A percentile compares a stretch with the other conserved stretches of the same genome.
phyloP scores from a whole-genome alignment of 1,140 invertebrate genomes.

The Oryzaephilus surinamensis region DNA sequence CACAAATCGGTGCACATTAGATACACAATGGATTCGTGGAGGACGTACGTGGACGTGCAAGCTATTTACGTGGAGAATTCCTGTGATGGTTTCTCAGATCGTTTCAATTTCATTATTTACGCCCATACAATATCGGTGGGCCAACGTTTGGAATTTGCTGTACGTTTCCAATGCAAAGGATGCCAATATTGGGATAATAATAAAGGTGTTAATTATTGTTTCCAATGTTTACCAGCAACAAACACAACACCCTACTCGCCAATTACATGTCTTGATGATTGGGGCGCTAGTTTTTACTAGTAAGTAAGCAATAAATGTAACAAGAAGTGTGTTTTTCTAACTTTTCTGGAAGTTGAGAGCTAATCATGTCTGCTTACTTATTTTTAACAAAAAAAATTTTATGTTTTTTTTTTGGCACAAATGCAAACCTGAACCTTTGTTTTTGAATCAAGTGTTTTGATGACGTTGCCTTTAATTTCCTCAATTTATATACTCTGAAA shows the following conservation, averaged over 20 bases:
- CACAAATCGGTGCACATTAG: slow-evolving; percentile 82
- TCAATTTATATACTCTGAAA: too few relatives aligned
- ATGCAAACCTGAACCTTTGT: too few relatives aligned
- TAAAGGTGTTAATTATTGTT: slow-evolving; percentile 70
- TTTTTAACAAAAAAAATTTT: too few relatives aligned
- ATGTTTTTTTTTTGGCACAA: too few relatives aligned
- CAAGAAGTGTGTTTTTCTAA: too few relatives aligned
- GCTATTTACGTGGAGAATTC: slow-evolving; percentile 78
- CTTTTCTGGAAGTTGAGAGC: too few relatives aligned
- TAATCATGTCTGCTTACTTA: too few relatives aligned
- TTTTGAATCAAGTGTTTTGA: too few relatives aligned
- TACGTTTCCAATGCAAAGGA: slow-evolving; percentile 72
- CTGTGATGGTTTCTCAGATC: slow-evolving; percentile 87
- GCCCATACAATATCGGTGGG: slow-evolving; percentile 61
- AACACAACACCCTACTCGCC: slow-evolving; percentile 7
- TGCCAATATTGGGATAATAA: slow-evolving; percentile 89
- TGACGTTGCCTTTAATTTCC: too few relatives aligned
- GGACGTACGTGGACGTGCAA: slow-evolving; percentile 67
- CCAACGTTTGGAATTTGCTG: slow-evolving; percentile 67
- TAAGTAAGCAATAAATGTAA: slow-evolving; percentile 19
- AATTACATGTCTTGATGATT: slow-evolving; percentile 14
- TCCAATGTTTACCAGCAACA: slow-evolving; percentile 58
- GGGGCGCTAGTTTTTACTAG: slow-evolving; percentile 32
- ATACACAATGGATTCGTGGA: slow-evolving; percentile 80
- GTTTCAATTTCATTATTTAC: slow-evolving; percentile 69